phyloP scores from a whole-genome alignment of 2,888 invertebrate genomes.

The Thelaira solivaga region DNA sequence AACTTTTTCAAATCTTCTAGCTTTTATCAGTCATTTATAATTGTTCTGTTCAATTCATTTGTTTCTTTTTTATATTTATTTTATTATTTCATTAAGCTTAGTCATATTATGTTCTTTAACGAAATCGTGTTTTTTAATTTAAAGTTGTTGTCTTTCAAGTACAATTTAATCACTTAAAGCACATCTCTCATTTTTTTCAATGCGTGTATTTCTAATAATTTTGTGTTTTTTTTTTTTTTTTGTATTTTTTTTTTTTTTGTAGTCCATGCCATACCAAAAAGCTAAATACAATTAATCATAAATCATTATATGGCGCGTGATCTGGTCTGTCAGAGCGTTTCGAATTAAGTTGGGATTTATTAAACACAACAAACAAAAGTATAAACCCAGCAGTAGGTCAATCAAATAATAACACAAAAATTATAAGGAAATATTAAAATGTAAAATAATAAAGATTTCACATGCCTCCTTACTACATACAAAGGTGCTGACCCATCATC shows the following conservation, averaged over 20 bases:
- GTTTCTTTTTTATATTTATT: not conserved
- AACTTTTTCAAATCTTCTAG: constrained; percentile 1
- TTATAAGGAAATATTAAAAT: constrained; percentile 20
- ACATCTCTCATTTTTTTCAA: constrained; percentile 9
- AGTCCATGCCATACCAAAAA: constrained; percentile 9
- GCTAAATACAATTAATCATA: constrained; percentile 56
- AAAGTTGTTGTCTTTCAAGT: too few species aligned
- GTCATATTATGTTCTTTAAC: constrained; percentile 11
- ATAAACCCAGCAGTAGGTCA: constrained; percentile 58
- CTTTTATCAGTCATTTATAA: constrained; percentile 17
- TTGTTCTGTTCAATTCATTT: not conserved
- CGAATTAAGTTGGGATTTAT: constrained; percentile 54
- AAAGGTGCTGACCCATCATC: constrained; percentile 61
- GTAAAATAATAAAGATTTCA: constrained; percentile 60
- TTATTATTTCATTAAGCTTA: constrained; percentile 7
- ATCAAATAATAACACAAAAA: constrained; percentile 19
- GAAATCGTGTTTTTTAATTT: constrained; percentile 23
- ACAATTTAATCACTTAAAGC: constrained; percentile 35
- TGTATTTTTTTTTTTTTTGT: constrained; percentile 7
- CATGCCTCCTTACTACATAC: constrained; percentile 55
- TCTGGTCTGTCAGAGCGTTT: constrained; percentile 50
- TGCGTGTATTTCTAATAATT: not conserved
- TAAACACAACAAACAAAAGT: constrained; percentile 19
- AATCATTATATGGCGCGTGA: constrained; percentile 59
- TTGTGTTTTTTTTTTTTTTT: not conserved